Base-by-base conservation (phyloP, 2,113 vertebrate genomes). In the Eulemur macaco region DNA sequence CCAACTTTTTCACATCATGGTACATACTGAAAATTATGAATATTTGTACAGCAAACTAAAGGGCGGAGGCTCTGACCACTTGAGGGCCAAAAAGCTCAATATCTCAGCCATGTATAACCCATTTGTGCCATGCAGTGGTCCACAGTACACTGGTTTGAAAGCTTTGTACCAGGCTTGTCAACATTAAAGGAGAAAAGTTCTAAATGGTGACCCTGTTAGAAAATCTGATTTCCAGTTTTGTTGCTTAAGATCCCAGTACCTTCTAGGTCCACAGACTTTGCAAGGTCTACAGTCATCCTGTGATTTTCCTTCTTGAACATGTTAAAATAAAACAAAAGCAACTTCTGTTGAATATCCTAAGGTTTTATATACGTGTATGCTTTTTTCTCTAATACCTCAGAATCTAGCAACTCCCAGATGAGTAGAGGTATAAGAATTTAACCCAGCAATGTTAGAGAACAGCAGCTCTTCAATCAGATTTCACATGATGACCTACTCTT, bases 1-100 rank as follows among this genome's bases (percentile, higher is more conserved):
- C 17, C 42, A 95, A 76, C 7, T 73, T 92, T 89, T 74, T 71
- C 69, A 71, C 74, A 29, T 5, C 2, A 18, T 68, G 2, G 18
- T 90, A 1, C n/a, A 90, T 69, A 45, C 56, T 90, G 69, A 94
- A 90, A 74, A 89, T 87, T 39, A 74, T 80, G 87, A 63, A 89
- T 80, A 80, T 63, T 92, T 89, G 23, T 64, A 25, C 58, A 52
- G 4, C 11, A 96, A 89, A 74, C 27, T 95, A 60, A 68, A 85
- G 29, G 11, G 37, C 68, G 9, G 23, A 69, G 23, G 2, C 3
- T 63, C 42, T 87, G 29, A 80, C 47, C 21, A 76, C 14, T 50
- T 18, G 27, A 81, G 52, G 34, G 37, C 39, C 76, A 17, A 80
- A 10, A 7, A 86, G 74, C 96, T 94, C 45, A 88, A 1, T 92